A percentile compares a stretch with the other conserved stretches of the same genome.
Conservation (phyloP, 2,888 invertebrate genomes). For the Xanthia icteritia region DNA sequence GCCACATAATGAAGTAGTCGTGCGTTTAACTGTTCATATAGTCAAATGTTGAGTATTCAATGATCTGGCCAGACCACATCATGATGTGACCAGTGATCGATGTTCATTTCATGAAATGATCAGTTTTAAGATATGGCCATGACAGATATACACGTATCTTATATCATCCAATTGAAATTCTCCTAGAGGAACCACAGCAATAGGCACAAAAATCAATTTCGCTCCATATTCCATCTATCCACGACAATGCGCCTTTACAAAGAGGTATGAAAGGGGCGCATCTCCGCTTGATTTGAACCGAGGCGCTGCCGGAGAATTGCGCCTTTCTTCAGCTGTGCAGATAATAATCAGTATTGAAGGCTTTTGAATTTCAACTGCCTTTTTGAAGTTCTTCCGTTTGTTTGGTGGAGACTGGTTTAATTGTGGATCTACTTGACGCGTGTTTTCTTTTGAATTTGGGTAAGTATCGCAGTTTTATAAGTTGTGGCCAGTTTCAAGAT, state of each 20-base stretch:
- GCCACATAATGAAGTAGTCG: no score
- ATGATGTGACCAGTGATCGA: no score
- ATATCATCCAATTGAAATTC: conserved; percentile 6
- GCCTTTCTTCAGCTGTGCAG: conserved; percentile 62
- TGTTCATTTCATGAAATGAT: no score
- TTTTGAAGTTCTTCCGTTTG: conserved; percentile 34
- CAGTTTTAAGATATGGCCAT: no score
- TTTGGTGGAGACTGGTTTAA: conserved; percentile 7
- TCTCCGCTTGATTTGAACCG: conserved; percentile 72
- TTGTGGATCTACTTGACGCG: conserved; percentile 3
- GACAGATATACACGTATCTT: background rate
- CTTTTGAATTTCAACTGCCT: conserved; percentile 48
- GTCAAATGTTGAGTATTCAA: no score
- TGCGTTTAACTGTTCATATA: no score
- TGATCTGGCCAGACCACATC: no score
- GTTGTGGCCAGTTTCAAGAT: background rate
- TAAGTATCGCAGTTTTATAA: background rate
- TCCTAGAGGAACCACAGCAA: conserved; percentile 39
- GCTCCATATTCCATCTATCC: conserved; percentile 38
- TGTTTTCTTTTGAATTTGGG: background rate
- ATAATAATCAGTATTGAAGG: conserved; percentile 65
- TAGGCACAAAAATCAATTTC: conserved; percentile 56
- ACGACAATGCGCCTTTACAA: conserved; percentile 73
- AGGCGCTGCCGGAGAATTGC: conserved; percentile 51
- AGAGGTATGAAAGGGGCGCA: conserved; percentile 69